Conservation (phyloP, 2,888 invertebrate genomes). For the Barypeithes pellucidus region DNA sequence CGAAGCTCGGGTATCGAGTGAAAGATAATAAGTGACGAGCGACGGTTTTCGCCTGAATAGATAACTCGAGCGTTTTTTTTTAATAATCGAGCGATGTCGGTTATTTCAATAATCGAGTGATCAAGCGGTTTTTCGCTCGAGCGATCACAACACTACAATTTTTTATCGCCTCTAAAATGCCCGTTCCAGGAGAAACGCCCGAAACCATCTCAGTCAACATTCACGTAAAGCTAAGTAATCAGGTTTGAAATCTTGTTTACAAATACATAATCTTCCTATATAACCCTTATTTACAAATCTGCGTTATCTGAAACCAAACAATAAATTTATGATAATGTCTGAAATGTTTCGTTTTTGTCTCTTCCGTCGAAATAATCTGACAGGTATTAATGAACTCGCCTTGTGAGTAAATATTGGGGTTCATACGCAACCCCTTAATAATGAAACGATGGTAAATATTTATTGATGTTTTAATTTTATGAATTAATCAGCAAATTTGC, state of each 20-base stretch:
- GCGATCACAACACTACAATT: too few relatives aligned
- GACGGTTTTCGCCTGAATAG: too few relatives aligned
- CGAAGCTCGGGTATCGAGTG: too few relatives aligned
- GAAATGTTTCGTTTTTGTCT: conserved; percentile 18
- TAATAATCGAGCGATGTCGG: too few relatives aligned
- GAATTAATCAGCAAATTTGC: too few relatives aligned
- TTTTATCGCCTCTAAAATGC: too few relatives aligned
- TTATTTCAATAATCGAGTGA: too few relatives aligned
- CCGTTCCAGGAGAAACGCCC: too few relatives aligned
- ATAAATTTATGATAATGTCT: conserved; percentile 22
- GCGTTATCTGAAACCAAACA: conserved; percentile 21
- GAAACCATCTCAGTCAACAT: conserved; percentile 7
- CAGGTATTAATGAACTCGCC: conserved; percentile 22
- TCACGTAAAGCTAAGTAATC: conserved; percentile 14
- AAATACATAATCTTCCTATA: conserved; percentile 23
- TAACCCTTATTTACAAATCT: conserved; percentile 32
- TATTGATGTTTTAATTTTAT: not conserved
- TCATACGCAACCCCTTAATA: not conserved
- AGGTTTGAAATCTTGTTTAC: conserved; percentile 24
- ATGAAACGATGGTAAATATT: not conserved
- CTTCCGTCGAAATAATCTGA: conserved; percentile 17
- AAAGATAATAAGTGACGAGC: too few relatives aligned
- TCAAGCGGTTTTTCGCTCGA: too few relatives aligned
- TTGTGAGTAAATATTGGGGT: conserved; percentile 10
- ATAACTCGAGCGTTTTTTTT: too few relatives aligned